A percentile compares a stretch with the other conserved stretches of the same genome.
Evolutionary conservation across 2,113 vertebrate genomes (phyloP).

Genomic region (Xerus inauris): DNA sequence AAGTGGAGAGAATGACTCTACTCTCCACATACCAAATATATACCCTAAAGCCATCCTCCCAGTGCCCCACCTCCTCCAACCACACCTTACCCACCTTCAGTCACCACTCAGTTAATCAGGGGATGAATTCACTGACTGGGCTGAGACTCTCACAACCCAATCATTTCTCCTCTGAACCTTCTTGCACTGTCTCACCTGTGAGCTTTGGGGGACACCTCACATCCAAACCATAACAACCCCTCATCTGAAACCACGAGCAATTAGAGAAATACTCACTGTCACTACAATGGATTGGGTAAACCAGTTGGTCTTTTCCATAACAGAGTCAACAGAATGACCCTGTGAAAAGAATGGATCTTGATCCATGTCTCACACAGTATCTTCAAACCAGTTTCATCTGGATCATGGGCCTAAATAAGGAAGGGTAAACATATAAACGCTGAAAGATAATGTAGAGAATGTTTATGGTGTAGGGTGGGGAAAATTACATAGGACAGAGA

Average conservation of each 20-base stretch:
- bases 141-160: too few species aligned
- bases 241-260: background rate
- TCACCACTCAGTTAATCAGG: too few species aligned
- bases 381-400: background rate
- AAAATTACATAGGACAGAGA: background rate
- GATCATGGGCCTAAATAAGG: background rate
- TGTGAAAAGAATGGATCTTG: background rate
- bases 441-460: background rate
- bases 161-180: too few species aligned
- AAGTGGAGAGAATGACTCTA: too few species aligned
- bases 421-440: background rate
- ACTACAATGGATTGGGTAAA: background rate
- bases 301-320: background rate
- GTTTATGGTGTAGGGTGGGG: background rate
- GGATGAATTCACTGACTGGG: too few species aligned
- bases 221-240: too few species aligned
- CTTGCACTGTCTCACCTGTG: too few species aligned
- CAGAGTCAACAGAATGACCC: background rate
- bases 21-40: too few species aligned
- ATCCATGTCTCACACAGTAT: background rate
- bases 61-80: too few species aligned
- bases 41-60: too few species aligned
- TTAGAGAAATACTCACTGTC: background rate
- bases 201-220: too few species aligned
- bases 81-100: too few species aligned